Conservation (phyloP, 1,140 invertebrate genomes). For the Anoplolepis gracilipes region DNA sequence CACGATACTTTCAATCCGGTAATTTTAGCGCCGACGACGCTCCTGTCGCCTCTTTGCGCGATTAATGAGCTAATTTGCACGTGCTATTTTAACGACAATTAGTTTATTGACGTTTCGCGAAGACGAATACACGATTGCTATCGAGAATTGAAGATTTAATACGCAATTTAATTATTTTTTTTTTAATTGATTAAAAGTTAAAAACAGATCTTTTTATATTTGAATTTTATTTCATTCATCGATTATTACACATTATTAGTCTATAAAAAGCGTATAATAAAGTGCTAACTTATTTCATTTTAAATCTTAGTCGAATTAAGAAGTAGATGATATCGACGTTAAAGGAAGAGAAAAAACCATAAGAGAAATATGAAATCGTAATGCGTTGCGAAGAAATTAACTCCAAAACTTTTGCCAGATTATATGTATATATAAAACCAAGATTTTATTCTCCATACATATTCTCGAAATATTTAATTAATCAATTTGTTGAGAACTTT, state of each 20-base stretch:
- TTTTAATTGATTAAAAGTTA: background rate
- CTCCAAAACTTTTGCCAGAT: conserved; percentile 48
- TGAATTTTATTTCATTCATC: background rate
- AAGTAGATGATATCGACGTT: background rate
- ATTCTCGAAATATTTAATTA: background rate
- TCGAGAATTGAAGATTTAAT: background rate
- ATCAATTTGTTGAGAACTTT: background rate
- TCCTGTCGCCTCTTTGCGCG: conserved; percentile 1
- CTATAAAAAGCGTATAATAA: background rate
- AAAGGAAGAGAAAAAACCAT: conserved; percentile 6
- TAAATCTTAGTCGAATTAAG: background rate
- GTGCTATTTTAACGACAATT: background rate
- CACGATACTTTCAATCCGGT: conserved; percentile 5
- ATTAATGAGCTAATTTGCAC: conserved; percentile 44
- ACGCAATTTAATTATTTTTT: background rate
- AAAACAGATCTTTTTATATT: background rate
- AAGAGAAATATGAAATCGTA: conserved; percentile 52
- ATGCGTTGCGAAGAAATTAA: background rate
- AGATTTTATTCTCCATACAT: too few relatives aligned
- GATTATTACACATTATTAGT: background rate
- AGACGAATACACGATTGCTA: background rate
- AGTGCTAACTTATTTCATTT: background rate
- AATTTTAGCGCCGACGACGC: conserved; percentile 27
- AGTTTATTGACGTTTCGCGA: conserved; percentile 5
- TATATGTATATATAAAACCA: too few relatives aligned